phyloP scores from a whole-genome alignment of 1,140 invertebrate species.

The Orius insidiosus region DNA sequence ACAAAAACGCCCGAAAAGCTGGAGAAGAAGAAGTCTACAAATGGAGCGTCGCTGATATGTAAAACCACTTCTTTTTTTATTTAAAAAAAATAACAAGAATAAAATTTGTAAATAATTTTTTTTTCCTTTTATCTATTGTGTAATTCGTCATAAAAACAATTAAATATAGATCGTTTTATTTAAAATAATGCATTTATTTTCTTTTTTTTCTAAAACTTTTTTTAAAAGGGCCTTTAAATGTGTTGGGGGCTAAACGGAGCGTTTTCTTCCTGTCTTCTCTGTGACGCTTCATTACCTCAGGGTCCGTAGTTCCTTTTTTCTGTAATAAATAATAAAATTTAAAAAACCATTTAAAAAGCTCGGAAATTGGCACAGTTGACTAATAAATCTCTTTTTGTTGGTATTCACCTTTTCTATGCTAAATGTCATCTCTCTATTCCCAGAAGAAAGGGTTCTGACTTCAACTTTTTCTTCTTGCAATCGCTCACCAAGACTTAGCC shows the following conservation, averaged over 20 bases:
- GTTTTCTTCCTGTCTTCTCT: slow-evolving; percentile 3
- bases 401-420: slow-evolving; percentile 17
- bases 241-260: slow-evolving; percentile 7
- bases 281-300: slow-evolving; percentile 11
- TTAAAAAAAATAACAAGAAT: too few species aligned
- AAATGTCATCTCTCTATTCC: slow-evolving; percentile 21
- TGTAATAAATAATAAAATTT: slow-evolving; percentile 5
- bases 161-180: too few species aligned
- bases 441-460: slow-evolving; percentile 17
- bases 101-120: too few species aligned
- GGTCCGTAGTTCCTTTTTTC: slow-evolving; percentile 8
- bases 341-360: too few species aligned
- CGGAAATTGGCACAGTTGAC: not conserved
- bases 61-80: slow-evolving; percentile 23
- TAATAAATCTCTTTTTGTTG: too few species aligned
- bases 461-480: slow-evolving; percentile 15
- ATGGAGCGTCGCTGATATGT: slow-evolving; percentile 93
- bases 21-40: slow-evolving; percentile 74
- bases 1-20: slow-evolving; percentile 57
- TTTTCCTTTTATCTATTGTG: too few species aligned
- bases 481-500: slow-evolving; percentile 18
- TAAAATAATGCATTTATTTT: slow-evolving; percentile 3
- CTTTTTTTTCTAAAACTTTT: slow-evolving; percentile 3
- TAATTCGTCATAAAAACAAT: too few species aligned
- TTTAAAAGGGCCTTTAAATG: slow-evolving; percentile 7